Base-by-base conservation (phyloP, 1,140 invertebrate species). In the Vollenhovia emeryi region DNA sequence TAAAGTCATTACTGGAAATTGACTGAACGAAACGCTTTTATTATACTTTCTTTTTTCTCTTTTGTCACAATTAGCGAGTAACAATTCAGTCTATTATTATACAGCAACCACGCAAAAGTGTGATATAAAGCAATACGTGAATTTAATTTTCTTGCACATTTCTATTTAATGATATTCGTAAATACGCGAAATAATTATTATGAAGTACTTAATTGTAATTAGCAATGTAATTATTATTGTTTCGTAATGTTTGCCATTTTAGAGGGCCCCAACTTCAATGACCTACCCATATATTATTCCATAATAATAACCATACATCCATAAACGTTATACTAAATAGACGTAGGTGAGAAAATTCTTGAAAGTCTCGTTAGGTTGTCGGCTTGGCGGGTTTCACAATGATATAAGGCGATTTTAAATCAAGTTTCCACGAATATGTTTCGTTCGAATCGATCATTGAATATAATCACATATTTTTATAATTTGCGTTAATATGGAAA, bases 321-420 rank as follows among this genome's bases (percentile, higher is more conserved):
- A 15, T 57, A 57, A 27, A 57, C 4, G 27, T 57, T 27, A n/a
- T n/a, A 15, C 24, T 57, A 57, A 57, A 57, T 60, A 15, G 21
- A 50, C 60, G 79, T 62, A n/a, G 13, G 8, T 24, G 57, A 84
- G 40, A 68, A 79, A 50, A 60, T 62, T 80, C 48, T 74, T 30
- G 15, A 60, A 78, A 87, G 43, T 60, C 59, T 87, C 48, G 24
- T 59, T 52, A 45, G 43, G 11, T 13, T 13, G 11, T 18, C 15
- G 18, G 18, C 48, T 50, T 50, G 48, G n/a, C 0, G 18, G 48
- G 15, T 50, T 50, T 50, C 48, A 50, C 48, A 50, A 18, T n/a
- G 48, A 50, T 50, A 48, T 48, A 50, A 50, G 48, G 6, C 48
- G 15, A 50, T 50, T 50, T 50, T n/a, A 50, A 50, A 50, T 50